A percentile compares a stretch with the other conserved stretches of the same genome.
Evolutionary conservation across 2,113 vertebrate species (phyloP).

Genomic region (Megaceryle maxima): DNA sequence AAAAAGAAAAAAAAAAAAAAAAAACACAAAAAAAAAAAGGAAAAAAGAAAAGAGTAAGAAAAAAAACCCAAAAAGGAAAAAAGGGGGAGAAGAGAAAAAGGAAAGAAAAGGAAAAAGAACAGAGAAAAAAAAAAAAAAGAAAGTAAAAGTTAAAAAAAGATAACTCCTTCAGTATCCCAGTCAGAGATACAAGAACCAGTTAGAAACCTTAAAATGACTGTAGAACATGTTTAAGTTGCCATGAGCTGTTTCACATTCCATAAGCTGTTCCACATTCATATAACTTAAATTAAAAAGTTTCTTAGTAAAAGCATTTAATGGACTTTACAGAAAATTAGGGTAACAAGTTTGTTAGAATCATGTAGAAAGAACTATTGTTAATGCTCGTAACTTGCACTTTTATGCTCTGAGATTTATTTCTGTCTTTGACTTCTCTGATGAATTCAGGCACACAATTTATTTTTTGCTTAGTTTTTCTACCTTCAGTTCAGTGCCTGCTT

Average conservation of each 20-base stretch:
- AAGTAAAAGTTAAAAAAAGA: background rate
- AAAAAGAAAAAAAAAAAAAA: fast-evolving
- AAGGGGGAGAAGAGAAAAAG: too few species aligned
- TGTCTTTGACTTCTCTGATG: background rate
- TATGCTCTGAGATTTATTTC: background rate
- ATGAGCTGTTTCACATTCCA: background rate
- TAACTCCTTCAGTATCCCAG: background rate
- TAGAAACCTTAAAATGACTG: background rate
- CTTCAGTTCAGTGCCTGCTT: background rate
- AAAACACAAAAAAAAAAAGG: fast-evolving
- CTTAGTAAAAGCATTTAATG: background rate
- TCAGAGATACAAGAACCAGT: background rate
- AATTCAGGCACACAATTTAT: background rate
- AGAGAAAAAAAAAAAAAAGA: fast-evolving
- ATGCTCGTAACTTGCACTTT: background rate
- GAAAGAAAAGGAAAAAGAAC: too few species aligned
- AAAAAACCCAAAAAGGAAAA: too few species aligned
- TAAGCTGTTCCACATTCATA: background rate
- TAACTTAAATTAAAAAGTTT: background rate
- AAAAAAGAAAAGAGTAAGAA: too few species aligned
- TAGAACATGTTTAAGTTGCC: background rate
- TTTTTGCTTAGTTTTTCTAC: background rate
- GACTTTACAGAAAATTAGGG: background rate
- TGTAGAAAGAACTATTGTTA: background rate
- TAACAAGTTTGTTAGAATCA: background rate